Base-by-base conservation (phyloP, 2,113 vertebrate genomes). In the Equus quagga region DNA sequence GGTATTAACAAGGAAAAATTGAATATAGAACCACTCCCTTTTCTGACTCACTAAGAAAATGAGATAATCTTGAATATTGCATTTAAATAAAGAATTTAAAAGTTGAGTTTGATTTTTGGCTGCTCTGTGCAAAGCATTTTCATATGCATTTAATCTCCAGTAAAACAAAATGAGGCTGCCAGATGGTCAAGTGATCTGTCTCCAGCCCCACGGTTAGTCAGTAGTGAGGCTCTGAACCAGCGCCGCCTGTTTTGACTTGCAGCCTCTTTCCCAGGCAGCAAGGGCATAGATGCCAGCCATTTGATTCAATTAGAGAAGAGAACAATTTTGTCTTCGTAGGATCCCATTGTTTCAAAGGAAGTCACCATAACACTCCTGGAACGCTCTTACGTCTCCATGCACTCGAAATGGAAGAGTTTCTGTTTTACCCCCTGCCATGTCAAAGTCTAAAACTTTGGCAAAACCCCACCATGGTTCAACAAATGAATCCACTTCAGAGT, bases 21-120 rank as follows among this genome's bases (percentile, higher is more conserved):
- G 89, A 96, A 90, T 97, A 96, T 84, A 94, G 92, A 96, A 75
- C 86, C 83, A 95, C 94, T 98, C 94, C 96, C 73, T 97, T 97
- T 96, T 94, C 98, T 96, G 97, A 98, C 96, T 98, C 97, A 97
- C 73, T 85, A 72, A 96, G 91, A 97, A 98, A 96, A 96, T 96
- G 89, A 97, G 89, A 97, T 97, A 94, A 98, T 98, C 91, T 96
- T 96, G 94, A 97, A 86, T 86, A 94, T 65, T 89, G 46, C 89
- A 87, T 95, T 96, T 92, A 97, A 95, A 97, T 96, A 96, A 97
- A 95, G 69, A 94, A 91, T 87, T 91, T 89, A 75, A 95, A 94
- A 89, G 70, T 93, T 89, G 85, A 91, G 54, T 89, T 96, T 97
- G 81, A 83, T 95, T 97, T 91, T 97, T 96, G 96, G 89, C 96